A percentile compares a stretch with the other conserved stretches of the same genome.
Evolutionary conservation across 1,140 invertebrate species (phyloP).

Genomic region (Plectus sambesii): DNA sequence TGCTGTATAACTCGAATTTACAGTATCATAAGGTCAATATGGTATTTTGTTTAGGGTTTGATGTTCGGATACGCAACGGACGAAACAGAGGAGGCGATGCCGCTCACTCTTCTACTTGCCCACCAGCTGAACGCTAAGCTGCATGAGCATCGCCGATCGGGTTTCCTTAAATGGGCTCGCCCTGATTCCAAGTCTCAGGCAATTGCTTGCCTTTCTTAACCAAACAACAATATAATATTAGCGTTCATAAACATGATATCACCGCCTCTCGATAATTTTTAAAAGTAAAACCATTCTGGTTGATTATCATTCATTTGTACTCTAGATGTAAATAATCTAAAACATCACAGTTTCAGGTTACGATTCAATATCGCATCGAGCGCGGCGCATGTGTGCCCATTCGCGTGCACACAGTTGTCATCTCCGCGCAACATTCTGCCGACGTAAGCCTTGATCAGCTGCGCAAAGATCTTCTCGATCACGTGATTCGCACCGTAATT

Average conservation of each 20-base stretch:
- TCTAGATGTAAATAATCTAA: no score
- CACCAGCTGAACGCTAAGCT: slow-evolving; percentile 83
- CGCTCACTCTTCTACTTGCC: slow-evolving; percentile 78
- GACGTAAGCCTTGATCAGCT: slow-evolving; percentile 72
- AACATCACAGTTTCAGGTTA: slow-evolving; percentile 45
- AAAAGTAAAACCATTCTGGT: not conserved
- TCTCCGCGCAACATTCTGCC: slow-evolving; percentile 85
- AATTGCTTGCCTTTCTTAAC: no score
- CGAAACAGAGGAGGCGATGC: slow-evolving; percentile 96
- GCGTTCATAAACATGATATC: no score
- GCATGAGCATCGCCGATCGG: slow-evolving; percentile 71
- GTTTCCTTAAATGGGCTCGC: slow-evolving; percentile 86
- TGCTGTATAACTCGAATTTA: slow-evolving; percentile 2
- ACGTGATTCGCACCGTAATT: slow-evolving; percentile 80
- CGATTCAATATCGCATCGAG: slow-evolving; percentile 46
- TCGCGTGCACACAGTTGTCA: slow-evolving; percentile 88
- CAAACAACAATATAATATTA: no score
- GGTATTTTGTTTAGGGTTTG: not conserved
- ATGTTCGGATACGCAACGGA: slow-evolving; percentile 49
- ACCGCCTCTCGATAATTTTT: no score
- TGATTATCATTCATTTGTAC: not conserved
- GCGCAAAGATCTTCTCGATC: slow-evolving; percentile 69
- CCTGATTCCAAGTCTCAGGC: slow-evolving; percentile 94
- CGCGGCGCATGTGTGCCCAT: slow-evolving; percentile 66
- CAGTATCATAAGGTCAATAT: no score